Percentiles rank a stretch among this genome's conserved stretches.
Conservation (phyloP, 2,797 vertebrate species). For the Perodicticus potto region DNA sequence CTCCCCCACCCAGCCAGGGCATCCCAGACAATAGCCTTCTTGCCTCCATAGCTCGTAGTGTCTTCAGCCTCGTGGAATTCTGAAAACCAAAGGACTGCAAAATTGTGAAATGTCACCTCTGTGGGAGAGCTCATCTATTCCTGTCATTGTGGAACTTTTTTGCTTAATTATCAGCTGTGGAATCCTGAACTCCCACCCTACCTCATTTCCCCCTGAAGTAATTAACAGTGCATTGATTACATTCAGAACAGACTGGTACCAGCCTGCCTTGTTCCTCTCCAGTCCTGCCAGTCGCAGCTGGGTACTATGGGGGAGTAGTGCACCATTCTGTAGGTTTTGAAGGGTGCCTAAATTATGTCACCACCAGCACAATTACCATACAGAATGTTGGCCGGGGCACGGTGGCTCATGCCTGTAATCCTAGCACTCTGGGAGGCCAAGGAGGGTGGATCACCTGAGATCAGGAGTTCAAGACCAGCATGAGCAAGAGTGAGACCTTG, state of each 20-base stretch:
- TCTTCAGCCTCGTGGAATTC: neutral
- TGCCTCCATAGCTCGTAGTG: neutral
- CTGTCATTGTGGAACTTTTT: neutral
- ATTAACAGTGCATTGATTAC: neutral
- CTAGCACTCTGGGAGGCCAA: too few relatives aligned
- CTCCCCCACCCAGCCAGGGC: neutral
- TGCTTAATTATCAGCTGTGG: constrained; percentile 19
- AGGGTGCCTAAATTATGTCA: neutral
- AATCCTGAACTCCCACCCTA: neutral
- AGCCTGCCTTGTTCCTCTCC: neutral
- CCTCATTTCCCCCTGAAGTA: neutral
- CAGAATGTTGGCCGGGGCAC: neutral
- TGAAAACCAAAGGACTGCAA: neutral
- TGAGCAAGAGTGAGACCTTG: too few relatives aligned
- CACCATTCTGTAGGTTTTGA: neutral
- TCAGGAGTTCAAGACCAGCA: too few relatives aligned
- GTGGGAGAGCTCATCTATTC: neutral
- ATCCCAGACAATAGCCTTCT: constrained; percentile 11
- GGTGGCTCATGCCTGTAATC: too few relatives aligned
- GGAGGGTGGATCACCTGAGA: too few relatives aligned
- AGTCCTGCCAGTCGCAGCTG: neutral
- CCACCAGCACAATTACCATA: neutral
- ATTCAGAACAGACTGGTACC: neutral
- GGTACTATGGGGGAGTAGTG: neutral
- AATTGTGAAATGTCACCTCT: neutral